Base-by-base conservation (phyloP, 2,797 vertebrate species). In the Lepus oiostolus region DNA sequence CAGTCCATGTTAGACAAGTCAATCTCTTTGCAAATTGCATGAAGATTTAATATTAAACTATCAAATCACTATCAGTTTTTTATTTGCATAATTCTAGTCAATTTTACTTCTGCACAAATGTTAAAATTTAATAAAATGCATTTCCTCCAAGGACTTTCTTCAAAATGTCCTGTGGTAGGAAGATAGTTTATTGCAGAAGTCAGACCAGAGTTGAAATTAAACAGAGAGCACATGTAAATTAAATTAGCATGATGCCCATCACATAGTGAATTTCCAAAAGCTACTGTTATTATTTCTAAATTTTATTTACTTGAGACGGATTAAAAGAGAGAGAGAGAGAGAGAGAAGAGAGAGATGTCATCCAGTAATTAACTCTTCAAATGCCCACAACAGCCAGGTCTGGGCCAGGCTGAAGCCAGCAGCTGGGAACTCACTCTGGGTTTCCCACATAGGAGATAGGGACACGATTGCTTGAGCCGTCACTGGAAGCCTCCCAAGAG, bases 71-170 rank as follows among this genome's bases (percentile, higher is more conserved):
- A 30, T 90, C 32, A 74, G 28, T 87, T 80, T 2, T 70, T 4
- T 58, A 58, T 72, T 93, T 85, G 22, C 38, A 92, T 71, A 88
- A 91, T 83, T 88, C 10, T 47, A 77, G 32, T 79, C 50, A 96
- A 19, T 85, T 88, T 83, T 22, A 83, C 2, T 90, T 92, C 9
- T 60, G 5, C 75, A 79, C 52, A 94, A 88, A 91, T 75, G 5
- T 74, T 79, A 89, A 84, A 89, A 71, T 3, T 88, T 60, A 82
- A 30, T 32, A 22, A 93, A 62, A 84, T 76, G 79, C 4, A 84
- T 81, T 93, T 95, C 76, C 12, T 77, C 24, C 50, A 82, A 76
- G 24, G 6, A 63, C 7, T 0, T 0, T 71, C 24, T 60, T 93
- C 5, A 94, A 86, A 52, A 54, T 22, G 50, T 35, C 14, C 19